Percentiles rank a stretch among this genome's conserved stretches.
Conservation (phyloP, 2,113 vertebrate genomes). For the Tetraodon nigroviridis region DNA sequence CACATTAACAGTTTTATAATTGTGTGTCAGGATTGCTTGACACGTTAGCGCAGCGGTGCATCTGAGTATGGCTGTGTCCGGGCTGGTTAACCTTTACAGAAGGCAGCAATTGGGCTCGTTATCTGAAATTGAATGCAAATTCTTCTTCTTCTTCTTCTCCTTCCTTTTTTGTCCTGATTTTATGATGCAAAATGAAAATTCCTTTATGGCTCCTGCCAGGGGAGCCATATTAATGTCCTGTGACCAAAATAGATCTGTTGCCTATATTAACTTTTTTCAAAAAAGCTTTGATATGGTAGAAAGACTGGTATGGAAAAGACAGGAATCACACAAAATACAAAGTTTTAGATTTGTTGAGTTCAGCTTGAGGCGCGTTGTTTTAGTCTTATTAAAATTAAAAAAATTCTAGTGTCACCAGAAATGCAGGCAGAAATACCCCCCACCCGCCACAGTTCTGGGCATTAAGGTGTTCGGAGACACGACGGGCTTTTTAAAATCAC, state of each 20-base stretch:
- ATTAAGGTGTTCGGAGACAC: conserved; percentile 7
- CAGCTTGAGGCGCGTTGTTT: conserved; percentile 26
- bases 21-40: conserved; percentile 14
- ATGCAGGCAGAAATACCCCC: background rate
- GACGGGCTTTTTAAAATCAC: conserved; percentile 8
- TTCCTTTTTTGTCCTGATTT: conserved; percentile 11
- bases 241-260: conserved; percentile 30
- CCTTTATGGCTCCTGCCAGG: background rate
- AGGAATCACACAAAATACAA: conserved; percentile 9
- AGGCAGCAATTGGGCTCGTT: conserved; percentile 4
- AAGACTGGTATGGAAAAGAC: conserved; percentile 30
- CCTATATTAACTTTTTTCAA: conserved; percentile 61
- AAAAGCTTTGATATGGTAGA: conserved; percentile 48
- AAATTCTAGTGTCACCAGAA: conserved; percentile 19
- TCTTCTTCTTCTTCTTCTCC: conserved; percentile 1
- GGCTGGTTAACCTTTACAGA: conserved; percentile 19
- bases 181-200: background rate
- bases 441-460: conserved; percentile 1
- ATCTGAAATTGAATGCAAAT: conserved; percentile 39
- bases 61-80: conserved; percentile 11
- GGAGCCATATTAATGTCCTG: too few species aligned
- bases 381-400: conserved; percentile 39
- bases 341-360: conserved; percentile 44
- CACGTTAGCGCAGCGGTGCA: conserved; percentile 15
- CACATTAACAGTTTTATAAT: conserved; percentile 8